Evolutionary conservation across 1,140 invertebrate genomes (phyloP), one percentile per base, ranked within the genome.

Genomic region (Eufriesea mexicana): DNA sequence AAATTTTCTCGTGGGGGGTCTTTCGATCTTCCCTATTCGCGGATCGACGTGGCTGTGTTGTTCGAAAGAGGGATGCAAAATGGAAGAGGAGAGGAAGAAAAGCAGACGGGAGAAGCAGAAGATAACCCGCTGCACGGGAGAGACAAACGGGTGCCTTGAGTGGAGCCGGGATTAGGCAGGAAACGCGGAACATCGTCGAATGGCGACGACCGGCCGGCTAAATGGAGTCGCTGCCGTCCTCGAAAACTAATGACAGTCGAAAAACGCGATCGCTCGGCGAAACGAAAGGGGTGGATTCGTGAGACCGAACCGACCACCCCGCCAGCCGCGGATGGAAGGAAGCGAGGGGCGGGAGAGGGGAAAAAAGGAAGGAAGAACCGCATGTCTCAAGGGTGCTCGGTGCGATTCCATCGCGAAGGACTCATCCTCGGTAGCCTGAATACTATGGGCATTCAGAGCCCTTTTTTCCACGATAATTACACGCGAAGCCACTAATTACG

Each of bases 391-490:
- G 82, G 75, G 83, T 86, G 78, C 79, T 84, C 66, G 42, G 57
- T 72, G 73, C 55, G 74, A 72, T 79, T 76, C 77, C 75, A 77
- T 77, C 67, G 66, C 81, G 74, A 78, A 77, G 81, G 75, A 83
- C 64, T 77, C 81, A 68, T 78, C 81, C 64, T 78, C 54, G 66
- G 35, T 10, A 35, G 66, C 74, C 55, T 57, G 82, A 79, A 84
- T 79, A 70, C 82, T 72, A 78, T 70, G 81, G 74, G 77, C 51
- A 77, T 76, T 85, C 78, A 83, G 49, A 80, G 68, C 66, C 81
- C 82, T 87, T 84, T 89, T 79, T 81, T 86, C 85, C 79, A 84
- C 72, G 77, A 91, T 91, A 91, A 91, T 91, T 91, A 92, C 89
- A 89, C 86, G 77, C 81, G 79, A 84, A 90, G 89, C 87, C 86